Conservation (phyloP, 2,797 vertebrate genomes). For the Cottoperca gobio region DNA sequence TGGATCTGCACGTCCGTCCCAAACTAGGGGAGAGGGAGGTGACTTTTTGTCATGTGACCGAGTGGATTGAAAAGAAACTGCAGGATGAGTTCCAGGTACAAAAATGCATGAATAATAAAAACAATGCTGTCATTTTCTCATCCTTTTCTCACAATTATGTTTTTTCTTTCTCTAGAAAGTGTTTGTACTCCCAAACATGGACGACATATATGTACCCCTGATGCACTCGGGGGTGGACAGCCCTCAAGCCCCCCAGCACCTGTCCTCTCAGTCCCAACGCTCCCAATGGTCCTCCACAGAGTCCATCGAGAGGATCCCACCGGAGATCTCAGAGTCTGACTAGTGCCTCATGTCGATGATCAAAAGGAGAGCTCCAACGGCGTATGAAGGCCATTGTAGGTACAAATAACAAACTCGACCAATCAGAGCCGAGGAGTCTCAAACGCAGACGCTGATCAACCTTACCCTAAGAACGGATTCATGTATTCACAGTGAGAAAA, state of each 20-base stretch:
- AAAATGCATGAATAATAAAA: too few species aligned
- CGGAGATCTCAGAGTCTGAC: slow-evolving; percentile 58
- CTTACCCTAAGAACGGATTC: neutral
- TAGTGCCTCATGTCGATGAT: slow-evolving; percentile 66
- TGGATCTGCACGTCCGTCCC: slow-evolving; percentile 89
- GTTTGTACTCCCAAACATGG: slow-evolving; percentile 94
- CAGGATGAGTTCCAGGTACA: slow-evolving; percentile 92
- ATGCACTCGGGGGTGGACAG: slow-evolving; percentile 84
- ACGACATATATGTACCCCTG: slow-evolving; percentile 90
- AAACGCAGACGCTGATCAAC: too few species aligned
- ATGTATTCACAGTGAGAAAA: neutral
- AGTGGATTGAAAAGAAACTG: slow-evolving; percentile 93
- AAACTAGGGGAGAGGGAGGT: slow-evolving; percentile 92
- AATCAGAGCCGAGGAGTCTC: too few species aligned
- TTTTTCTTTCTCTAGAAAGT: slow-evolving; percentile 85
- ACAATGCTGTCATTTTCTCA: too few species aligned
- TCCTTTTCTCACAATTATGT: neutral
- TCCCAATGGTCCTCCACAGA: slow-evolving; percentile 71
- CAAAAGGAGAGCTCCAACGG: neutral
- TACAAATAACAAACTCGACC: too few species aligned
- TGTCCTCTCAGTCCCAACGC: slow-evolving; percentile 29
- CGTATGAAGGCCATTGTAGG: too few species aligned
- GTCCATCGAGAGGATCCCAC: slow-evolving; percentile 64
- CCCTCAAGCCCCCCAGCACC: slow-evolving; percentile 32
- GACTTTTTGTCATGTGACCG: slow-evolving; percentile 90